Evolutionary conservation across 2,113 vertebrate species (phyloP).

Genomic region (Petaurus breviceps): DNA sequence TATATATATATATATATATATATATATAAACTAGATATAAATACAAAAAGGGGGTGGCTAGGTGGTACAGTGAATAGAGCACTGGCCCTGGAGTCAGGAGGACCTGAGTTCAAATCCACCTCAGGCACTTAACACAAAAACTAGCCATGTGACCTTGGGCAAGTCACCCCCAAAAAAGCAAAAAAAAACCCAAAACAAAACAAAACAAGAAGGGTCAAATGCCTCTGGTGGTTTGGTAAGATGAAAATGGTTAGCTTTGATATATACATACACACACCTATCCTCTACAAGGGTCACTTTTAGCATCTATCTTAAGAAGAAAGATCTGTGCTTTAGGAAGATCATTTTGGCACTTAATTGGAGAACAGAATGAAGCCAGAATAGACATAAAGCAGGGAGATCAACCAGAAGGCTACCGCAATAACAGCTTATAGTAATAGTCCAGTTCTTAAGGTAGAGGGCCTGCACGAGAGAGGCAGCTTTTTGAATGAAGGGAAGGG

Average conservation of each 20-base stretch:
- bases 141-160: too few species aligned
- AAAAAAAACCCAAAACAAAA: too few species aligned
- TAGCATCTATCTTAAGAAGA: constrained; percentile 15
- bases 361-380: not conserved
- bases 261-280: not conserved
- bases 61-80: too few species aligned
- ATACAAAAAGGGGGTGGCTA: not conserved
- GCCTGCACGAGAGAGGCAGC: not conserved
- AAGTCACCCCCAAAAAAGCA: too few species aligned
- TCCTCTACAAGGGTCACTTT: not conserved
- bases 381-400: not conserved
- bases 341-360: not conserved
- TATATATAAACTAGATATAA: not conserved
- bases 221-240: not conserved
- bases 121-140: too few species aligned
- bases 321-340: not conserved
- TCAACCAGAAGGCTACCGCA: not conserved
- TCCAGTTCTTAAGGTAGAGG: not conserved
- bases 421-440: not conserved
- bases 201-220: not conserved
- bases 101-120: too few species aligned
- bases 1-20: not conserved
- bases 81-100: too few species aligned
- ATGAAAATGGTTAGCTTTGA: not conserved
- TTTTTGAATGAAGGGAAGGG: not conserved